phyloP scores from a whole-genome alignment of 2,888 invertebrate species.

The Calliphora vomitoria region DNA sequence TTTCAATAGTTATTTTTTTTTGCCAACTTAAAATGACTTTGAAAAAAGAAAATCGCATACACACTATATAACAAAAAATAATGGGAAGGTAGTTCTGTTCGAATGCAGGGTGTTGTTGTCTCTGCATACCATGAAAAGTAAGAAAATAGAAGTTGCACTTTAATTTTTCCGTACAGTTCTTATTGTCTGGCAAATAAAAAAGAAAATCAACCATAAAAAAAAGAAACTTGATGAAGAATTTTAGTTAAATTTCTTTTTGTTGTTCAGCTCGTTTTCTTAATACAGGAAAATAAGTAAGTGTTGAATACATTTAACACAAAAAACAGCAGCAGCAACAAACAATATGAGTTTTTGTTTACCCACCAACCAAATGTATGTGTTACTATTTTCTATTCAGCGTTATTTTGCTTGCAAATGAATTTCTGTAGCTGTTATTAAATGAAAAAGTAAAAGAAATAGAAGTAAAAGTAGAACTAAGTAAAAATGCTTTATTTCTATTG shows the following conservation, averaged over 20 bases:
- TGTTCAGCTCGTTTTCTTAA: slow-evolving; percentile 11
- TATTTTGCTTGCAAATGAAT: slow-evolving; percentile 33
- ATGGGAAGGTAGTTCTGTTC: neutral
- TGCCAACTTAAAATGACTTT: too few relatives aligned
- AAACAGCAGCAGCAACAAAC: slow-evolving; percentile 7
- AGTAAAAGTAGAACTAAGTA: neutral
- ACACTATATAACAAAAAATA: too few relatives aligned
- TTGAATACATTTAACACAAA: slow-evolving; percentile 50
- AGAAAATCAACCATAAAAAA: slow-evolving; percentile 34
- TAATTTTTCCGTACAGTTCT: slow-evolving; percentile 14
- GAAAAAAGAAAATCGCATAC: too few relatives aligned
- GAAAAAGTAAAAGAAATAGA: neutral
- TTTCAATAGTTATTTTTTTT: too few relatives aligned
- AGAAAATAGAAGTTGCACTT: slow-evolving; percentile 14
- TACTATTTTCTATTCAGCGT: neutral
- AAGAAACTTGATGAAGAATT: slow-evolving; percentile 14
- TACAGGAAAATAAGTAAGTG: slow-evolving; percentile 66
- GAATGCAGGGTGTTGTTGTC: neutral
- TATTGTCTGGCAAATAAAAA: slow-evolving; percentile 41
- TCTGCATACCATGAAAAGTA: neutral
- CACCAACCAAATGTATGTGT: neutral
- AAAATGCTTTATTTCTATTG: slow-evolving; percentile 50
- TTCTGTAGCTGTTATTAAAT: slow-evolving; percentile 27
- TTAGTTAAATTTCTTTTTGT: slow-evolving; percentile 12
- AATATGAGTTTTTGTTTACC: slow-evolving; percentile 20